Percentiles rank a stretch among this genome's conserved stretches.
Evolutionary conservation across 2,888 invertebrate species (phyloP).

Genomic region (Adineta ricciae): DNA sequence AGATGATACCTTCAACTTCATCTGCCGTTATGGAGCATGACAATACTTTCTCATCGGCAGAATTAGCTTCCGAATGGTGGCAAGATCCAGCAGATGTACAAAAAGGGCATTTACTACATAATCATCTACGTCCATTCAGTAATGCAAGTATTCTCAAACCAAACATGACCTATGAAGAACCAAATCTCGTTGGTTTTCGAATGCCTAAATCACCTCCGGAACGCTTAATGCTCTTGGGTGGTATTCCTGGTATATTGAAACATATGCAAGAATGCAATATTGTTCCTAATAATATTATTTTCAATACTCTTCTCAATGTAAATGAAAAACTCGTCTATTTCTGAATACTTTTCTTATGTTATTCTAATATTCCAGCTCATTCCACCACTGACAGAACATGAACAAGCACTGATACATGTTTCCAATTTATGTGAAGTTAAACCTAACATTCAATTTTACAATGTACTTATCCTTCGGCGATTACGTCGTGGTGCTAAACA

Average conservation of each 20-base stretch:
- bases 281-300: conserved; percentile 66
- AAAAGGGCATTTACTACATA: neutral
- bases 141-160: conserved; percentile 12
- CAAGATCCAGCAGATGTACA: neutral
- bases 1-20: neutral
- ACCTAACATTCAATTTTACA: neutral
- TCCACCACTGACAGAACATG: neutral
- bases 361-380: conserved; percentile 56
- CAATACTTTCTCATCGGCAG: neutral
- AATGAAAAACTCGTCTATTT: conserved; percentile 56
- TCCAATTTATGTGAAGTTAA: conserved; percentile 16
- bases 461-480: neutral
- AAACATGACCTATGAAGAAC: neutral
- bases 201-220: conserved; percentile 36
- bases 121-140: neutral
- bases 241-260: conserved; percentile 63
- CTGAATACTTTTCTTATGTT: too few species aligned
- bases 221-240: conserved; percentile 61
- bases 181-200: conserved; percentile 27
- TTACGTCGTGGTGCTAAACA: neutral
- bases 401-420: conserved; percentile 24
- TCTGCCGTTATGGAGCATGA: neutral
- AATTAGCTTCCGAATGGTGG: conserved; percentile 6
- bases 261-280: conserved; percentile 63
- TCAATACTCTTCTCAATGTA: conserved; percentile 65